Conservation (phyloP, 2,888 invertebrate genomes). For the Oeneis ivallda region DNA sequence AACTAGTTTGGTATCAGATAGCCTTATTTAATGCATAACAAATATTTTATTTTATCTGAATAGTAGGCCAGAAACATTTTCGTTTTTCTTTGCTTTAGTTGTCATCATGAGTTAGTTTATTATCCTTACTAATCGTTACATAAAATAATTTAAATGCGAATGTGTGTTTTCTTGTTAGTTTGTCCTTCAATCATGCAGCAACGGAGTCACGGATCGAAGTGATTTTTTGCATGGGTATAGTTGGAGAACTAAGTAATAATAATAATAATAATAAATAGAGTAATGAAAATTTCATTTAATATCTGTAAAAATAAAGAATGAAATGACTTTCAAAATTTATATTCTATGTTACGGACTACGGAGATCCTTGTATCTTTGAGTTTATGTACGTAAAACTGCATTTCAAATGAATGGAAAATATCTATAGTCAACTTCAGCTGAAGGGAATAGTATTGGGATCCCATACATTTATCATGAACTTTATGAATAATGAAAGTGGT, state of each 20-base stretch:
- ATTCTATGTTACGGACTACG: background rate
- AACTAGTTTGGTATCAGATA: constrained; percentile 33
- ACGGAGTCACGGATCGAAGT: too few species aligned
- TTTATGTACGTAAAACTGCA: too few species aligned
- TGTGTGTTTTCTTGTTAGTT: too few species aligned
- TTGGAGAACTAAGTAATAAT: too few species aligned
- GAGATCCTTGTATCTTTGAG: too few species aligned
- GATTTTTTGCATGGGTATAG: too few species aligned
- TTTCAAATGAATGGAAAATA: background rate
- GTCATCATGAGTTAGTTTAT: background rate
- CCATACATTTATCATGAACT: constrained; percentile 65
- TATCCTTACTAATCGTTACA: too few species aligned
- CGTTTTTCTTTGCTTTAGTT: constrained; percentile 12
- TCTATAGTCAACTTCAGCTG: background rate
- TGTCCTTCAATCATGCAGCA: too few species aligned
- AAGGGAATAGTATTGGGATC: constrained; percentile 54
- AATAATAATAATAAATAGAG: too few species aligned
- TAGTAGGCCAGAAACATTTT: constrained; percentile 14
- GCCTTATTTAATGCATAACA: constrained; percentile 25
- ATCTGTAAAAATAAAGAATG: background rate
- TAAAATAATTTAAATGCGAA: too few species aligned
- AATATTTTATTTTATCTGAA: constrained; percentile 32
- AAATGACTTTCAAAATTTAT: background rate
- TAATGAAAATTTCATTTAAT: too few species aligned
- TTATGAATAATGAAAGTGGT: constrained; percentile 62